Conservation (phyloP, 2,113 vertebrate genomes). For the Ptilorrhoa leucosticta region DNA sequence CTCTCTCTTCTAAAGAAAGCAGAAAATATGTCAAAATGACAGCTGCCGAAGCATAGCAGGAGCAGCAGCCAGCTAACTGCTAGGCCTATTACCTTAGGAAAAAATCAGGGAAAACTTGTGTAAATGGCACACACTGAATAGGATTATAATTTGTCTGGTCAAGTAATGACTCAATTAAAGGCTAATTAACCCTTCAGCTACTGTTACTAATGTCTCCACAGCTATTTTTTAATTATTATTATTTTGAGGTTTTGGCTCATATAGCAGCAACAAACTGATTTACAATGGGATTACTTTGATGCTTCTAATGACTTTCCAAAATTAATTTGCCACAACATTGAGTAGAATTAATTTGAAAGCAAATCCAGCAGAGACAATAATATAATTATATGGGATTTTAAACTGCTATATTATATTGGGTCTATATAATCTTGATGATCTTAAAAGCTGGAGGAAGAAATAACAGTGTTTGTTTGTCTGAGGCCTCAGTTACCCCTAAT, state of each 20-base stretch:
- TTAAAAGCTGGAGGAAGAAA: slow-evolving; percentile 16
- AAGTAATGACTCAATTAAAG: slow-evolving; percentile 54
- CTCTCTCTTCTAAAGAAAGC: slow-evolving; percentile 78
- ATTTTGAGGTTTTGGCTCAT: neutral
- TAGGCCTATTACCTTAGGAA: slow-evolving; percentile 72
- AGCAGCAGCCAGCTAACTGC: slow-evolving; percentile 65
- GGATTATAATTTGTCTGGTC: slow-evolving; percentile 61
- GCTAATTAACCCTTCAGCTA: slow-evolving; percentile 58
- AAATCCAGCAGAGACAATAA: neutral
- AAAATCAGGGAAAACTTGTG: slow-evolving; percentile 62
- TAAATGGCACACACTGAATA: slow-evolving; percentile 58
- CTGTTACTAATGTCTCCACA: neutral
- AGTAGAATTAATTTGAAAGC: slow-evolving; percentile 33
- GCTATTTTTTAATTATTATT: neutral
- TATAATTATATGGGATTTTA: slow-evolving; percentile 36
- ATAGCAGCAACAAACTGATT: neutral
- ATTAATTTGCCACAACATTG: slow-evolving; percentile 47
- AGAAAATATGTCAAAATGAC: slow-evolving; percentile 82
- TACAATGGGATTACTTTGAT: neutral
- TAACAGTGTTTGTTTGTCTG: neutral
- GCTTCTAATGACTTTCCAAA: neutral
- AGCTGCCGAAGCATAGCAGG: slow-evolving; percentile 69
- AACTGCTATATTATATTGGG: neutral
- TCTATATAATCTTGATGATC: slow-evolving; percentile 12
- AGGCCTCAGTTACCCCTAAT: neutral